Percentiles rank a stretch among this genome's conserved stretches.
phyloP scores from a whole-genome alignment of 2,797 vertebrate genomes.

The Decapterus maruadsi region DNA sequence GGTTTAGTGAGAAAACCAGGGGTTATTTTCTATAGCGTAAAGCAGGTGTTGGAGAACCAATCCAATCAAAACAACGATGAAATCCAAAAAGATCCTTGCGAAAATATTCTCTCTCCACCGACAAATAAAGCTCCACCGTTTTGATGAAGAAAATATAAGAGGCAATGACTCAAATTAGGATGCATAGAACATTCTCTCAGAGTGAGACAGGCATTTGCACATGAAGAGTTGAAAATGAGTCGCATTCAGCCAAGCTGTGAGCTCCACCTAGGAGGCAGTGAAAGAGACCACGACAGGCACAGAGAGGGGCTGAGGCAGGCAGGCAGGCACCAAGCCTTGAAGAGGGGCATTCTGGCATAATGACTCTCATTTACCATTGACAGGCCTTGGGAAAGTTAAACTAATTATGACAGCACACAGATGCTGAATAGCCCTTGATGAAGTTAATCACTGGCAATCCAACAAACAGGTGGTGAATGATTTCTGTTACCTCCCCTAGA shows the following conservation, averaged over 20 bases:
- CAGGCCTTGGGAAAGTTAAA: slow-evolving; percentile 86
- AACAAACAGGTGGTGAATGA: slow-evolving; percentile 87
- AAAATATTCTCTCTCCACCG: slow-evolving; percentile 44
- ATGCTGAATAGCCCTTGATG: slow-evolving; percentile 89
- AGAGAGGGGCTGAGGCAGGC: slow-evolving; percentile 76
- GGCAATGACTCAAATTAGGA: slow-evolving; percentile 80
- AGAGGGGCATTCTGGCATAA: slow-evolving; percentile 85
- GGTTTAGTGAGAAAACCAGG: slow-evolving; percentile 23
- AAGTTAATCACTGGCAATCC: slow-evolving; percentile 87
- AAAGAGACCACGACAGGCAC: slow-evolving; percentile 78
- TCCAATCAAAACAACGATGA: slow-evolving; percentile 50
- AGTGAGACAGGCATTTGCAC: slow-evolving; percentile 80
- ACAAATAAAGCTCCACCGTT: slow-evolving; percentile 67
- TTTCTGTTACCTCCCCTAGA: slow-evolving; percentile 80
- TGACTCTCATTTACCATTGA: slow-evolving; percentile 87
- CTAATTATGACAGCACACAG: slow-evolving; percentile 88
- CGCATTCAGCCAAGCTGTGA: slow-evolving; percentile 83
- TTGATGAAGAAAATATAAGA: slow-evolving; percentile 69
- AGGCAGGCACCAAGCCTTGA: slow-evolving; percentile 81
- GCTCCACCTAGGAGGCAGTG: slow-evolving; percentile 83
- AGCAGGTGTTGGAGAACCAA: slow-evolving; percentile 59
- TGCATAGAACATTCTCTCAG: slow-evolving; percentile 76
- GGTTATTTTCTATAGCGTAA: slow-evolving; percentile 39
- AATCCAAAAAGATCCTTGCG: slow-evolving; percentile 54
- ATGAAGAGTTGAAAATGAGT: slow-evolving; percentile 84